These are phyloP conservation scores for Contarinia nasturtii DNA, from an alignment of 1,140 invertebrate species.

Conservation along the genomic window DNA sequence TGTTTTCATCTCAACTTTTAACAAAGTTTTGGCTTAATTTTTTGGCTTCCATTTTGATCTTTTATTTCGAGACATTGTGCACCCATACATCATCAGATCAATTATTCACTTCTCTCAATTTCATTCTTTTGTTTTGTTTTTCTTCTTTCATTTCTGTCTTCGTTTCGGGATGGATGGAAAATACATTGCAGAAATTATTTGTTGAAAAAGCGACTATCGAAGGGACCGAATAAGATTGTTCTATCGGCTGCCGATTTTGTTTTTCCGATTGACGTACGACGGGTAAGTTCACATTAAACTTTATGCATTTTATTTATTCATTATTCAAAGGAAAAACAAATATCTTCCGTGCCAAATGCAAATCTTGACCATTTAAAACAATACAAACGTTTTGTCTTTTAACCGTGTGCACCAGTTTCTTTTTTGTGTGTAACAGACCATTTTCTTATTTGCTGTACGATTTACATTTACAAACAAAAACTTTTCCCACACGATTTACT, in stretches of 20 bases:
- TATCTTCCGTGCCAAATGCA: neutral
- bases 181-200: constrained; percentile 32
- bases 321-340: neutral
- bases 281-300: constrained; percentile 26
- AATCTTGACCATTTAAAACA: too few relatives aligned
- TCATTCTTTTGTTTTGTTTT: too few relatives aligned
- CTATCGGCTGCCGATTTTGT: constrained; percentile 53
- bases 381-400: too few relatives aligned
- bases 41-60: too few relatives aligned
- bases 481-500: too few relatives aligned
- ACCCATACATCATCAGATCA: too few relatives aligned
- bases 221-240: constrained; percentile 57
- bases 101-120: too few relatives aligned
- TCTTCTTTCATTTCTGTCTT: too few relatives aligned
- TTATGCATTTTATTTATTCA: neutral
- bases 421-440: neutral
- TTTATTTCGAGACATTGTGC: too few relatives aligned
- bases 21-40: too few relatives aligned
- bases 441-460: neutral
- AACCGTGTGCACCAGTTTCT: too few relatives aligned
- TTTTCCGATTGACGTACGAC: constrained; percentile 42
- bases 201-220: constrained; percentile 42
- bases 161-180: neutral
- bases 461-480: neutral
- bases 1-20: too few relatives aligned